Percentiles rank a stretch among this genome's conserved stretches.
These are phyloP conservation scores for Limnodromus scolopaceus DNA, from an alignment of 2,797 vertebrate genomes.

Conservation along the genomic window DNA sequence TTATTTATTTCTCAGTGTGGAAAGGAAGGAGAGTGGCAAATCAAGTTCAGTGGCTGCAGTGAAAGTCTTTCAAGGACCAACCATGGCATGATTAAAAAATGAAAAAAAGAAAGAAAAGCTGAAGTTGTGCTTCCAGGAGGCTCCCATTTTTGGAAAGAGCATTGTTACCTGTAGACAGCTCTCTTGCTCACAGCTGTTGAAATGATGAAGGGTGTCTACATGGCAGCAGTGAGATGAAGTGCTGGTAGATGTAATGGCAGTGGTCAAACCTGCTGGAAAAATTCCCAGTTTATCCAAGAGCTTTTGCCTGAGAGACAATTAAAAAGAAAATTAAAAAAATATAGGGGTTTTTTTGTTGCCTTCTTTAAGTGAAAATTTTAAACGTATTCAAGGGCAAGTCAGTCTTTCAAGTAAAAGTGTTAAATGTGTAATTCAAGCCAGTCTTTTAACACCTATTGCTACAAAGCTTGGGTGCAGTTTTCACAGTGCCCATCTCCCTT, in stretches of 20 bases:
- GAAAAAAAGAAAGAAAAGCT: background rate
- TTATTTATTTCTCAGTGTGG: background rate
- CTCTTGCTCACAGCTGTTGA: background rate
- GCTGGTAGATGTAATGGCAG: background rate
- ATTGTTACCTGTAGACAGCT: background rate
- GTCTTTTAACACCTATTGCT: background rate
- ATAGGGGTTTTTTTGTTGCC: background rate
- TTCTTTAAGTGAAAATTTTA: background rate
- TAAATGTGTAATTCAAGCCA: background rate
- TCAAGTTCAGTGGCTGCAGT: background rate
- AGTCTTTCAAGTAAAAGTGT: background rate
- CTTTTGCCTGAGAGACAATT: background rate
- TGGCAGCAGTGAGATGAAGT: background rate
- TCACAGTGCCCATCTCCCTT: background rate
- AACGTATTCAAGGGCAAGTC: background rate
- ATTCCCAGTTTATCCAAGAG: background rate
- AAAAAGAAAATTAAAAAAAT: background rate
- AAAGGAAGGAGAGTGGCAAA: background rate
- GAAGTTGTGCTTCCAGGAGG: background rate
- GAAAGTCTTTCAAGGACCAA: background rate
- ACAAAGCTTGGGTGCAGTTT: background rate
- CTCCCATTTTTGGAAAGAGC: background rate
- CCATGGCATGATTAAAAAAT: background rate
- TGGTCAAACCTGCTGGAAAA: background rate
- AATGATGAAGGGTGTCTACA: background rate